phyloP scores from a whole-genome alignment of 2,888 invertebrate species.

The Lithophane ornitopus region DNA sequence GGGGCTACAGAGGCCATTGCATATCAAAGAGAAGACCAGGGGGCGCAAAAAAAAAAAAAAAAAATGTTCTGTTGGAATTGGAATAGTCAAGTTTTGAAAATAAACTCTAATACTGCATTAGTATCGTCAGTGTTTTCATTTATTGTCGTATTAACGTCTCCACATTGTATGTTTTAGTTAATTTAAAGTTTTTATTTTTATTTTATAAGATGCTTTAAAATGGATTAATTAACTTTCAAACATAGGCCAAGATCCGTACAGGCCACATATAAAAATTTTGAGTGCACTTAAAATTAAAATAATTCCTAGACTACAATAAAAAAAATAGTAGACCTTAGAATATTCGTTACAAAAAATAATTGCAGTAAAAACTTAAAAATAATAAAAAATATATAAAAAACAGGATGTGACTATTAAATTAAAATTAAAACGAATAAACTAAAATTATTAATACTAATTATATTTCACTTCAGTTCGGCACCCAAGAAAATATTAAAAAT shows the following conservation, averaged over 20 bases:
- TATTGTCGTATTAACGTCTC: too few relatives aligned
- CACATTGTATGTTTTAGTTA: neutral
- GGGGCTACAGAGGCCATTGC: too few relatives aligned
- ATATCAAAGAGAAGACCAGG: too few relatives aligned
- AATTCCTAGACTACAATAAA: conserved; percentile 2
- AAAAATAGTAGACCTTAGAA: conserved; percentile 12
- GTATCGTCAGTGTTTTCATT: too few relatives aligned
- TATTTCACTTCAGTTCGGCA: conserved; percentile 65
- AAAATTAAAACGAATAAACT: conserved; percentile 63
- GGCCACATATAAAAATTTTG: neutral
- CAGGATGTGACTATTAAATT: conserved; percentile 88
- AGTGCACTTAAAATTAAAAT: conserved; percentile 9
- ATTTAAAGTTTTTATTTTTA: neutral
- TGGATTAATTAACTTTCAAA: neutral
- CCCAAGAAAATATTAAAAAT: conserved; percentile 53
- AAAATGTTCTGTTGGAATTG: too few relatives aligned
- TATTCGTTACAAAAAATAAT: conserved; percentile 19
- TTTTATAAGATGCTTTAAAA: too few relatives aligned
- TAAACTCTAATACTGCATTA: too few relatives aligned
- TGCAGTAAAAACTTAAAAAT: conserved; percentile 48
- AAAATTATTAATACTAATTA: conserved; percentile 68
- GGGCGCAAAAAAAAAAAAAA: too few relatives aligned
- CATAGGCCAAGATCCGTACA: neutral
- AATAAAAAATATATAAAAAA: conserved; percentile 58
- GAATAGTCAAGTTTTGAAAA: too few relatives aligned